Evolutionary conservation across 1,140 invertebrate genomes (phyloP), one percentile per base, ranked within the genome.

Genomic region (Galleria mellonella): DNA sequence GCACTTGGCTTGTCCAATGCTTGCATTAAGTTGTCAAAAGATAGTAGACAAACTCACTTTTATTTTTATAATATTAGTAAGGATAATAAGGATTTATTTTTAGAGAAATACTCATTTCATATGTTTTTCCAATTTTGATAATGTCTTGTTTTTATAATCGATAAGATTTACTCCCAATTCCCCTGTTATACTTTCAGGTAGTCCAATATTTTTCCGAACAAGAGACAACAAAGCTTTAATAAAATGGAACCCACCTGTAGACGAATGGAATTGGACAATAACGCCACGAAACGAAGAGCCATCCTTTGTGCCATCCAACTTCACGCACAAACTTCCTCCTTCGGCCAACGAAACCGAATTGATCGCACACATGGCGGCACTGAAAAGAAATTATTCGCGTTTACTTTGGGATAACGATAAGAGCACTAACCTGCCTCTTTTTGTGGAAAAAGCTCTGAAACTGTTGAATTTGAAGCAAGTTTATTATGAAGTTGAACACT

Each of bases 401-500:
- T 89, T 94, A 60, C 61, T 95, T 11, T 93, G 91, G 91, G 91
- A 93, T 47, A 89, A 82, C n/a, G 88, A 91, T 32, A 88, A 90
- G 46, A 88, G 89, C 8, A 88, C 91, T 4, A 92, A 92, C 40
- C 77, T 94, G 30, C 93, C 93, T 0, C 86, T 91, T 3, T 92
- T 95, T 45, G 92, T 96, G 1, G 93, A 95, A 53, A 94, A 95
- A 76, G 93, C 94, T 0, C 82, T 96, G 40, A 92, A 92, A 67
- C 73, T 96, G 8, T 83, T 96, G 8, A 94, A 96, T 74, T 72
- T 96, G 36, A 92, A 94, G 63, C 93, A 95, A 87, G 94, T 96
- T 2, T 83, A 83, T 51, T 91, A 91, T 56, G 94, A 96, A 86
- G 91, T 96, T 12, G 94, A 96, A 83, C 95, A 94, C 49, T 95